Conservation (phyloP, 2,888 invertebrate species). For the Eilema depressum region DNA sequence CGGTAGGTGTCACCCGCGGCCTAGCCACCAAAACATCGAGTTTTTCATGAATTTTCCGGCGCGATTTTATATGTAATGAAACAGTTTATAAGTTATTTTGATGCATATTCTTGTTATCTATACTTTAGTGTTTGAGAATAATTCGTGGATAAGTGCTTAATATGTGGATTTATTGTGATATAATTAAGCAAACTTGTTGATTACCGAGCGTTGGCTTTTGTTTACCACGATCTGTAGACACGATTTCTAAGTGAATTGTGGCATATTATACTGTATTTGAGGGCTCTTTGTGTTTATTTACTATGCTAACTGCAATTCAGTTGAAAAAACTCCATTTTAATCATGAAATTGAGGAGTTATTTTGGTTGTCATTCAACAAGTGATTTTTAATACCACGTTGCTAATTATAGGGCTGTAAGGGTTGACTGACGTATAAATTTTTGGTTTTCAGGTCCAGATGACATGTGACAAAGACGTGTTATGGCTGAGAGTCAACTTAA, state of each 20-base stretch:
- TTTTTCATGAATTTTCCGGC: slow-evolving; percentile 87
- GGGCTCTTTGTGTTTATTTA: slow-evolving; percentile 42
- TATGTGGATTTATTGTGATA: slow-evolving; percentile 63
- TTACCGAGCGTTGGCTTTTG: slow-evolving; percentile 70
- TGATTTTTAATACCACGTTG: slow-evolving; percentile 60
- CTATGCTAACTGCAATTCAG: slow-evolving; percentile 39
- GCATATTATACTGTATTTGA: slow-evolving; percentile 52
- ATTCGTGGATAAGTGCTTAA: slow-evolving; percentile 37
- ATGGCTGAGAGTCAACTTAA: slow-evolving; percentile 62
- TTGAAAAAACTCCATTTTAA: slow-evolving; percentile 33
- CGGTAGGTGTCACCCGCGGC: slow-evolving; percentile 80
- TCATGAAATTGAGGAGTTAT: slow-evolving; percentile 40
- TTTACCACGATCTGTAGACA: slow-evolving; percentile 71
- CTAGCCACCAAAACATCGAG: slow-evolving; percentile 81
- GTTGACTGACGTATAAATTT: slow-evolving; percentile 51
- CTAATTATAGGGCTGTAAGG: slow-evolving; percentile 51
- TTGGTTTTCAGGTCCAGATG: slow-evolving; percentile 75
- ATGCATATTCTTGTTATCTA: slow-evolving; percentile 50
- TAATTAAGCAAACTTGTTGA: slow-evolving; percentile 78
- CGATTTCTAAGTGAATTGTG: slow-evolving; percentile 66
- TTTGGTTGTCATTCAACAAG: slow-evolving; percentile 49
- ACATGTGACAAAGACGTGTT: slow-evolving; percentile 60
- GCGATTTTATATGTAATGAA: slow-evolving; percentile 74
- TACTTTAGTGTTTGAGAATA: slow-evolving; percentile 49
- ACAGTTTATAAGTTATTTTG: slow-evolving; percentile 66